A percentile compares a stretch with the other conserved stretches of the same genome.
Evolutionary conservation across 2,888 invertebrate species (phyloP).

Genomic region (Microchrysa polita): DNA sequence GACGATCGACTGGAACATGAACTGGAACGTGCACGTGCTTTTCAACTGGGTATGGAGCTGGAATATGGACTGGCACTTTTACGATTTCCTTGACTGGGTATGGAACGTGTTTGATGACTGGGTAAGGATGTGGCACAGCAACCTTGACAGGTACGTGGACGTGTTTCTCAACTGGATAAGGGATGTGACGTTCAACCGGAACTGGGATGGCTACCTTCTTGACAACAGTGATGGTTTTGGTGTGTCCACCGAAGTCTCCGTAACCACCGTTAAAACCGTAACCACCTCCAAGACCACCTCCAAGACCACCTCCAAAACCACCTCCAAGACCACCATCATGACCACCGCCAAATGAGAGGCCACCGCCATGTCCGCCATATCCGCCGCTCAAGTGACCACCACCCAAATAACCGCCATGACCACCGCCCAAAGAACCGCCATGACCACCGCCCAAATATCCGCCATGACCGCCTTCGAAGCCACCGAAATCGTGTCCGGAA

Average conservation of each 20-base stretch:
- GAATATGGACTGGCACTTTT: conserved; percentile 78
- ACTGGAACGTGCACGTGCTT: conserved; percentile 72
- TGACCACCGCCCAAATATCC: conserved; percentile 54
- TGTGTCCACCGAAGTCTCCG: conserved; percentile 66
- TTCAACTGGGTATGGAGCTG: conserved; percentile 72
- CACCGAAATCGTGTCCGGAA: conserved; percentile 52
- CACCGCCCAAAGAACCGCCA: conserved; percentile 55
- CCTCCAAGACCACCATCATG: conserved; percentile 67
- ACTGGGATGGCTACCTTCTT: conserved; percentile 79
- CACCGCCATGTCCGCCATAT: conserved; percentile 65
- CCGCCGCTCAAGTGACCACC: conserved; percentile 57
- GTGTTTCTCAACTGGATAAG: conserved; percentile 71
- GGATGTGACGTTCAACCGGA: conserved; percentile 77
- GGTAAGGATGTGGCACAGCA: conserved; percentile 75
- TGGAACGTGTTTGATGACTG: conserved; percentile 75
- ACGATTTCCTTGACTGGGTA: conserved; percentile 77
- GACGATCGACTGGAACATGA: conserved; percentile 71
- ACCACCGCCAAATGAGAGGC: neutral
- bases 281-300: conserved; percentile 62
- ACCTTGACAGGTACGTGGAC: conserved; percentile 71
- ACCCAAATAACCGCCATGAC: conserved; percentile 58
- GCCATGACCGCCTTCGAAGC: conserved; percentile 62
- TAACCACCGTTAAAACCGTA: conserved; percentile 53
- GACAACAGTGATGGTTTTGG: conserved; percentile 73
- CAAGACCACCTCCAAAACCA: conserved; percentile 59